Base-by-base conservation (phyloP, 1,140 invertebrate genomes). In the Elymnias hypermnestra region DNA sequence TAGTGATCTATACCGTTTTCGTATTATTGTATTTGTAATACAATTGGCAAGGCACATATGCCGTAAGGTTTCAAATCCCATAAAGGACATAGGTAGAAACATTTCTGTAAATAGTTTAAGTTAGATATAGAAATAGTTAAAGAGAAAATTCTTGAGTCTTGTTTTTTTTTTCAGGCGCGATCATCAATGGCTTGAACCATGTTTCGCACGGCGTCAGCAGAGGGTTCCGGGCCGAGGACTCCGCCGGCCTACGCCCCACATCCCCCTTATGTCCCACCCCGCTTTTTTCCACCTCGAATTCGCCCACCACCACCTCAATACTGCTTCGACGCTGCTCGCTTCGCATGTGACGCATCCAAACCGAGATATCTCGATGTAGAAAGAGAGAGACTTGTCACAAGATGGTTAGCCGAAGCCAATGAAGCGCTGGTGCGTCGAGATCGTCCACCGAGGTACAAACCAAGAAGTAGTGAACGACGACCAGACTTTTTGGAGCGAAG, bases 331-430 rank as follows among this genome's bases (percentile, higher is more conserved):
- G 85, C 85, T 2, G 85, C 85, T 0, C 72, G 83, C 26, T 87
- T 87, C 72, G 83, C 82, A 31, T 81, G 79, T 54, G 85, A 87
- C 41, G 76, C 79, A 10, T 83, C 82, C 10, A 77, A 84, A 26
- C 84, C 84, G 3, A 44, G 85, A 19, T 87, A 86, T 57, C 49
- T 87, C 13, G 85, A 87, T 37, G 78, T 85, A 0, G 85, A 87
- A 47, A 55, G 85, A 25, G 85, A 87, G 37, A 56, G 79, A 23
- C 64, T 86, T 12, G 85, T 87, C 7, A 86, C 85, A 1, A 64
- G 81, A 69, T 87, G 85, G 85, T 46, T 87, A n/a, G 83, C 84
- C 7, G 83, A 87, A 61, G 86, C 86, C 0, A 86, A 86, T 37
- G 86, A 87, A 40, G 86, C 86, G 0, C 42, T 87, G 6, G 82